Evolutionary conservation across 2,797 vertebrate genomes (phyloP), one percentile per base, ranked within the genome.

Genomic region (Neostethus bicornis): DNA sequence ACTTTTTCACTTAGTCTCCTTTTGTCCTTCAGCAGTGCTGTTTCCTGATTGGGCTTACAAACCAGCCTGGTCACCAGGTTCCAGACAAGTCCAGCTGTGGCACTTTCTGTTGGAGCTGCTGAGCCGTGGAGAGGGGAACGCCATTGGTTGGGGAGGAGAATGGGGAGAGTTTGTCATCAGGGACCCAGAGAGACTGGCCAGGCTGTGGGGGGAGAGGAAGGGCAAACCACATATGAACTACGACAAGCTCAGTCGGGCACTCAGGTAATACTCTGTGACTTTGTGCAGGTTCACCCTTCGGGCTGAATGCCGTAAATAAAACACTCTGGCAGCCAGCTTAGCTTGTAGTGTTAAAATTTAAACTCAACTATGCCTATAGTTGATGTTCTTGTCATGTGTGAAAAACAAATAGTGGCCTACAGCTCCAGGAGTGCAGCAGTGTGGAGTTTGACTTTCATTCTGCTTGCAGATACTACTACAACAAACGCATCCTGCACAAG

Each of bases 191-290:
- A 81, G 80, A 42, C 66, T 92, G 71, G 91, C 91, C 32, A 57
- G 70, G 51, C 84, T 92, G 73, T 92, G 91, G 91, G 91, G 91
- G 8, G 91, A 91, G 67, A 80, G 90, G 82, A 92, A 92, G 65
- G 90, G 90, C 17, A 92, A 92, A 34, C 90, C 90, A 0, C 92
- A 93, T 77, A 93, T 93, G 92, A 93, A 93, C 81, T 93, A 93
- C 17, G 92, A 93, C 88, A 93, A 93, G 61, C 90, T 93, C 60
- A 93, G 92, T 84, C 83, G 92, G 38, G 92, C 92, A 1, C 87
- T 93, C 49, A 92, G 92, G 91, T 92, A 63, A 60, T 19, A 1
- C 14, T 23, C 35, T 14, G 19, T 7, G 34, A 3, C 21, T 13
- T 14, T 14, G 17, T 54, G 61, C 61, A 35, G 66, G 56, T 53